Evolutionary conservation across 2,888 invertebrate species (phyloP).

Genomic region (Epistrophe eligans): DNA sequence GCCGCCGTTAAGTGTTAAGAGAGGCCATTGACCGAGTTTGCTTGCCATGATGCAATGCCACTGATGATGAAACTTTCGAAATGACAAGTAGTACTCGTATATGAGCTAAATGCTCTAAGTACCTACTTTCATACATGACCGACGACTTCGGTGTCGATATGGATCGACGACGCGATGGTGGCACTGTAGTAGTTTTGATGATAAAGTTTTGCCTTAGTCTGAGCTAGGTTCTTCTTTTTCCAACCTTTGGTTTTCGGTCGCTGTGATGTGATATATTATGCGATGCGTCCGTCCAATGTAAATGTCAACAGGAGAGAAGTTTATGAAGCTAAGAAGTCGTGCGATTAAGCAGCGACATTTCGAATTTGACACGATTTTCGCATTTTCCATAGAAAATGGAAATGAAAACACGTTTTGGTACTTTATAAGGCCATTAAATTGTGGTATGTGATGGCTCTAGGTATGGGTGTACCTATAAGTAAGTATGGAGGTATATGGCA

Average conservation of each 20-base stretch:
- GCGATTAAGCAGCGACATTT: constrained; percentile 74
- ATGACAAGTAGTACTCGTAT: constrained; percentile 23
- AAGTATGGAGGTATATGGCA: neutral
- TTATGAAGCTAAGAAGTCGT: constrained; percentile 63
- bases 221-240: neutral
- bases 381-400: constrained; percentile 73
- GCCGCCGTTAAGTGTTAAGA: constrained; percentile 20
- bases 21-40: constrained; percentile 66
- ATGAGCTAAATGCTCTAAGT: constrained; percentile 3
- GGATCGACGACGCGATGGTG: no score
- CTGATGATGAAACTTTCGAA: neutral
- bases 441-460: constrained; percentile 28
- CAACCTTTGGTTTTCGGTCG: constrained; percentile 11
- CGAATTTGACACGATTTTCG: constrained; percentile 74
- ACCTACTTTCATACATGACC: constrained; percentile 24
- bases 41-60: neutral
- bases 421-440: constrained; percentile 72
- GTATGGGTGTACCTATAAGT: neutral
- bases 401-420: constrained; percentile 75
- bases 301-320: constrained; percentile 63
- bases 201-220: constrained; percentile 6
- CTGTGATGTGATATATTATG: neutral
- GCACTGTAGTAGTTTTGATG: neutral
- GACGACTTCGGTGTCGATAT: constrained; percentile 8
- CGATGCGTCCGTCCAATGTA: constrained; percentile 50